Base-by-base conservation (phyloP, 2,888 invertebrate genomes). In the Acanthosoma haemorrhoidale region DNA sequence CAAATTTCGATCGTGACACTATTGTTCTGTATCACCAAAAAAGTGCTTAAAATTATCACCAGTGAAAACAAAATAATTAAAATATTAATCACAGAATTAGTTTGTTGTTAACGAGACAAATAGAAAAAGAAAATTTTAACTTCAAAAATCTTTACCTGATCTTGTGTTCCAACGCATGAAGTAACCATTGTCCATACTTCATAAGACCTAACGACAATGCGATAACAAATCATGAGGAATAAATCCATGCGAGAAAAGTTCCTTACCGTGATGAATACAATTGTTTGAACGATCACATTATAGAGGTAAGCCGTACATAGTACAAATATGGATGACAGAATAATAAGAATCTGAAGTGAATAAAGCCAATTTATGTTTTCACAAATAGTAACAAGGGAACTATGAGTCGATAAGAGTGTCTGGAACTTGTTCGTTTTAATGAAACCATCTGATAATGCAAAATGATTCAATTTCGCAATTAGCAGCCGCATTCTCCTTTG, bases 181-280 rank as follows among this genome's bases (percentile, higher is more conserved):
- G 67, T 66, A 4, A 60, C 69, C 16, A 73, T 38, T 15, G 71
- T 71, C 71, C 73, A 73, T 6, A 73, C 70, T 41, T 73, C 73
- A 4, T 57, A 64, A 8, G 73, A 61, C 21, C 73, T 32, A 0
- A 71, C 61, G 8, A 61, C 31, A 13, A 73, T 59, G 11, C 73
- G 18, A 58, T 71, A 71, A 11, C 36, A 59, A 13, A 63, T 68
- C 43, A 73, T 39, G 11, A 34, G 36, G 31, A 70, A 16, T n/a
- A 71, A 61, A 18, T 64, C 64, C 67, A 71, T 57, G 13, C 63
- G 61, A n/a, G 34, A 34, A 11, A 38, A 18, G 3, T 57, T 36
- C n/a, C 61, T 43, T 16, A 41, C 9, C 6, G 43, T 18, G 5
- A 72, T 59, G 13, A 70, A 60, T 8, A 39, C 43, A 13, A 70